Base-by-base conservation (phyloP, 2,797 vertebrate genomes). In the Glossophaga mutica region DNA sequence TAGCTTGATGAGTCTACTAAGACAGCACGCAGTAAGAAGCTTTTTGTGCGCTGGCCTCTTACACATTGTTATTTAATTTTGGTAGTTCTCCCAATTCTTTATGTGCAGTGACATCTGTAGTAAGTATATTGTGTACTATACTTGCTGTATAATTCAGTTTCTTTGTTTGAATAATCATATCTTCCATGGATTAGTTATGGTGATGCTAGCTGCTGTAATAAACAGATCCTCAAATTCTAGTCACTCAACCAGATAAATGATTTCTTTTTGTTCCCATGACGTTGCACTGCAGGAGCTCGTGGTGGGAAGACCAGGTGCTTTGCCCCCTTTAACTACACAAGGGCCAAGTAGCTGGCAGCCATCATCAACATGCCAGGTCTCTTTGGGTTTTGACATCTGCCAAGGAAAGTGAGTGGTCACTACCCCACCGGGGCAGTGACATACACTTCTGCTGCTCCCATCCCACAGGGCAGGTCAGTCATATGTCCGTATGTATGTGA, bases 151-250 rank as follows among this genome's bases (percentile, higher is more conserved):
- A 59, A 16, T 74, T 91, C 26, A 67, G 6, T 88, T 91, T 59
- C 22, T 94, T 26, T 91, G 37, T 70, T 84, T 67, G 46, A 92
- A 70, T 94, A 74, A 93, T 85, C 76, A 81, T 70, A 22, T 37
- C 83, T 70, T 34, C 32, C 26, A 15, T 9, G 5, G 37, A 24
- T 37, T 37, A 71, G 29, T 90, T 90, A 78, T 44, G n/a, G 14
- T 46, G 34, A 68, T 50, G 19, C 26, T 88, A 82, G 65, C 5
- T 48, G 32, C 22, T 78, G 0, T 87, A 55, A 85, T 70, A 39
- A 10, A 62, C 10, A 71, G 44, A 22, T 74, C 39, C 10, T 15
- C 34, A 81, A 32, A 55, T 84, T 55, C 11, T 85, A 86, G 57
- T 52, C 21, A 52, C 6, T 24, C 82, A 62, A 65, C 18, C 88